A percentile compares a stretch with the other conserved stretches of the same genome.
Evolutionary conservation across 2,113 vertebrate species (phyloP).

Genomic region (Suncus etruscus): DNA sequence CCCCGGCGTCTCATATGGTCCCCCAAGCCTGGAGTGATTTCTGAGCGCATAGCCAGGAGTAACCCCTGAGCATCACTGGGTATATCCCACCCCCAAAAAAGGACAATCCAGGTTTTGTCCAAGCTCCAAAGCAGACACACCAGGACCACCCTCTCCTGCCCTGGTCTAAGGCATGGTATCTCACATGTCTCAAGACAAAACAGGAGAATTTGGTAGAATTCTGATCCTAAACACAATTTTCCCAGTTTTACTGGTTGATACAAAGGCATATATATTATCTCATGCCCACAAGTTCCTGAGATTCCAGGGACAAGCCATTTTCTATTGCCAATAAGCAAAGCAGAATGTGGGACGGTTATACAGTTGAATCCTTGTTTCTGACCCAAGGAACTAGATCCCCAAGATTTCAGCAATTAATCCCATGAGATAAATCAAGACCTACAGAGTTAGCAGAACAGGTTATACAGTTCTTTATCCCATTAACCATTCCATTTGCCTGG

Average conservation of each 20-base stretch:
- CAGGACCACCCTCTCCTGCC: rapidly evolving
- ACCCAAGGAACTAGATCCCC: background rate
- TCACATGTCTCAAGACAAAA: background rate
- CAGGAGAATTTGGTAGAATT: background rate
- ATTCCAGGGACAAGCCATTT: background rate
- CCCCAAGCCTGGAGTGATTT: too few species aligned
- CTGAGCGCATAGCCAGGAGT: too few species aligned
- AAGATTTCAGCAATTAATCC: background rate
- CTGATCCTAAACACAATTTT: background rate
- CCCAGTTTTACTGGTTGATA: background rate
- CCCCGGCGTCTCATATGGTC: too few species aligned
- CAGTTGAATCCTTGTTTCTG: background rate
- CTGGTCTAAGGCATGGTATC: background rate
- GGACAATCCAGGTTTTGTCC: background rate
- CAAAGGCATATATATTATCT: background rate
- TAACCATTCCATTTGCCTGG: background rate
- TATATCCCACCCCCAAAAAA: background rate
- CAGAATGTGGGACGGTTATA: background rate
- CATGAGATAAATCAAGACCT: background rate
- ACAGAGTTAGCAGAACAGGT: background rate
- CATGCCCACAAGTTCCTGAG: background rate
- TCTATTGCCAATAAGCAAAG: background rate
- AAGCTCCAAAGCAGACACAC: background rate
- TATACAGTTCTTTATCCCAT: background rate
- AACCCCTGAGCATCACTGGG: too few species aligned